Conservation (phyloP, 2,888 invertebrate genomes). For the Amorpha juglandis region DNA sequence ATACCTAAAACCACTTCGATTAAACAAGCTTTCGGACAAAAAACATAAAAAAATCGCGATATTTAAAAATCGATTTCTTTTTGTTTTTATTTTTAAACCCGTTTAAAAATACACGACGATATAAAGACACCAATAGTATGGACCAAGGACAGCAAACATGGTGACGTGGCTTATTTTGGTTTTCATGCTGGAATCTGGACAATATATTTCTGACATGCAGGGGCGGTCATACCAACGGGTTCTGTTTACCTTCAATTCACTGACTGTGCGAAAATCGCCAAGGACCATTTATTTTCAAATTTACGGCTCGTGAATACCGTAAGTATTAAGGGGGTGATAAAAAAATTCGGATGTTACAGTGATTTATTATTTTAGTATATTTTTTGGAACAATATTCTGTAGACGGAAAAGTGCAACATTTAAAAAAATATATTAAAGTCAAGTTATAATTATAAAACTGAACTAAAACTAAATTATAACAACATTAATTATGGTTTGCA, state of each 20-base stretch:
- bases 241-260: constrained; percentile 76
- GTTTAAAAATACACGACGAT: no score
- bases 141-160: neutral
- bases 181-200: constrained; percentile 44
- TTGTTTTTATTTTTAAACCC: no score
- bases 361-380: neutral
- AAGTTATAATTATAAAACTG: no score
- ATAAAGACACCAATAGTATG: neutral
- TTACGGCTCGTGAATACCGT: constrained; percentile 72
- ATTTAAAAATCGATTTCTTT: no score
- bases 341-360: constrained; percentile 14
- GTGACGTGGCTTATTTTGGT: constrained; percentile 44
- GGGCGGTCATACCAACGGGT: constrained; percentile 50
- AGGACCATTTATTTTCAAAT: constrained; percentile 77
- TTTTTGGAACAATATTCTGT: neutral
- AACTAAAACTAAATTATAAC: no score
- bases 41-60: no score
- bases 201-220: constrained; percentile 59
- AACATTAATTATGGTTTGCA: no score
- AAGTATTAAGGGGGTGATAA: constrained; percentile 60
- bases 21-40: no score
- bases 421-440: no score
- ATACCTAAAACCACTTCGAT: no score
- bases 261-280: constrained; percentile 75
- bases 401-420: neutral